Percentiles rank a stretch among this genome's conserved stretches.
These are phyloP conservation scores for Peromyscus attwateri DNA, from an alignment of 2,797 vertebrate genomes.

Conservation along the genomic window DNA sequence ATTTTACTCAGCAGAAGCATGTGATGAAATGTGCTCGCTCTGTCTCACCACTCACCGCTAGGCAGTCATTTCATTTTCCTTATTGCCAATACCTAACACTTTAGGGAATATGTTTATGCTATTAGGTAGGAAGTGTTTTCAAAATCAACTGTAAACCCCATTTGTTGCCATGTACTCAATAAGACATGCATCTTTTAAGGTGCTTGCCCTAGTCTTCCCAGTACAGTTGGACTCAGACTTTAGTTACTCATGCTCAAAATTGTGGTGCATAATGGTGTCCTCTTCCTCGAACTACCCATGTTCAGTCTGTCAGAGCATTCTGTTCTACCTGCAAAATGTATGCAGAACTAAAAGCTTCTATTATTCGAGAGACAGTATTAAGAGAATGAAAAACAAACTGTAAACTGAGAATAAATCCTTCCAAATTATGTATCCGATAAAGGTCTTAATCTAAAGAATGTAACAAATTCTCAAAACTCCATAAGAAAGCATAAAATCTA, in stretches of 20 bases:
- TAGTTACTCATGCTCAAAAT: not conserved
- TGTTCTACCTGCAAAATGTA: constrained; percentile 25
- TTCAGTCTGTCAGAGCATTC: not conserved
- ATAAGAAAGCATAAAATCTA: constrained; percentile 29
- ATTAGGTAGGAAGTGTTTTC: not conserved
- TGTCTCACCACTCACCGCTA: not conserved
- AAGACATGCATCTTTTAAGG: not conserved
- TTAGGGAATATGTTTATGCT: not conserved
- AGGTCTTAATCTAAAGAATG: not conserved
- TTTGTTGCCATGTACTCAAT: not conserved
- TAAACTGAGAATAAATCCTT: constrained; percentile 2
- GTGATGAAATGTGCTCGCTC: not conserved
- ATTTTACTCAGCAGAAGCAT: not conserved
- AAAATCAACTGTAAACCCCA: not conserved
- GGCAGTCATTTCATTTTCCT: not conserved
- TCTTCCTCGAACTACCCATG: constrained; percentile 13
- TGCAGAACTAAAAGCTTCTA: constrained; percentile 4
- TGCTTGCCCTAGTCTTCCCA: not conserved
- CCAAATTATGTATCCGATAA: constrained; percentile 31
- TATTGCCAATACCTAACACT: not conserved
- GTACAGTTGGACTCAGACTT: not conserved
- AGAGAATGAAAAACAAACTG: constrained; percentile 30
- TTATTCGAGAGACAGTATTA: constrained; percentile 58
- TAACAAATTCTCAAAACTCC: constrained; percentile 36
- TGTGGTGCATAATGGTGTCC: not conserved